phyloP scores from a whole-genome alignment of 2,113 vertebrate species.

The Tupaia chinensis region DNA sequence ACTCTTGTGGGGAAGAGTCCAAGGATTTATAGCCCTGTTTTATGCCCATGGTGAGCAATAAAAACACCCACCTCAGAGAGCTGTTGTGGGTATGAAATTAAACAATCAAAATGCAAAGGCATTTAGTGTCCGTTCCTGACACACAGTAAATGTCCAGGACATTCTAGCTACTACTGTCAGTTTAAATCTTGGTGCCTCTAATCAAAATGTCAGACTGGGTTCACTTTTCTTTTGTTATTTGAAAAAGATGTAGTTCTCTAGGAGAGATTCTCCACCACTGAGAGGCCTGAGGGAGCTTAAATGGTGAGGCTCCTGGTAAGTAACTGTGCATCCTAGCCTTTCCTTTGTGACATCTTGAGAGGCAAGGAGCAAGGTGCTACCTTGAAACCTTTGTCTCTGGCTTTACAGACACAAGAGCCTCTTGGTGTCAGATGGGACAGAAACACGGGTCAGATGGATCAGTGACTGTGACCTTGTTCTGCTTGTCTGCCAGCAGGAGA shows the following conservation, averaged over 20 bases:
- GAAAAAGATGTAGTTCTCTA: background rate
- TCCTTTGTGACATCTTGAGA: background rate
- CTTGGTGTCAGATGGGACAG: slow-evolving; percentile 1
- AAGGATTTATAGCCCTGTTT: background rate
- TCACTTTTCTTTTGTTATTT: background rate
- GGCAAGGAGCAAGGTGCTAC: background rate
- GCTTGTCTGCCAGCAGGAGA: slow-evolving; percentile 60
- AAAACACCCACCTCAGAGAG: background rate
- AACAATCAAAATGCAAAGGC: background rate
- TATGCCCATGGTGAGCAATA: background rate
- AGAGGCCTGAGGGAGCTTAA: background rate
- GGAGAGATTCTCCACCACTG: background rate
- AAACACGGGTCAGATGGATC: background rate
- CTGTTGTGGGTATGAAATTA: background rate
- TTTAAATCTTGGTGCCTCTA: background rate
- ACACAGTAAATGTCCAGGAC: background rate
- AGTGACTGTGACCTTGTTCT: slow-evolving; percentile 44
- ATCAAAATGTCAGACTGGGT: background rate
- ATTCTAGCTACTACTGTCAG: background rate
- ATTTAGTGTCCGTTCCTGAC: background rate
- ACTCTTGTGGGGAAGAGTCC: background rate
- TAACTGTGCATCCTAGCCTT: background rate
- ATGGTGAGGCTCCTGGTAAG: background rate
- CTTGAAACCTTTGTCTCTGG: background rate
- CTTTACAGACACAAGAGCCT: background rate